phyloP scores from a whole-genome alignment of 2,113 vertebrate genomes.

The Mastomys coucha region DNA sequence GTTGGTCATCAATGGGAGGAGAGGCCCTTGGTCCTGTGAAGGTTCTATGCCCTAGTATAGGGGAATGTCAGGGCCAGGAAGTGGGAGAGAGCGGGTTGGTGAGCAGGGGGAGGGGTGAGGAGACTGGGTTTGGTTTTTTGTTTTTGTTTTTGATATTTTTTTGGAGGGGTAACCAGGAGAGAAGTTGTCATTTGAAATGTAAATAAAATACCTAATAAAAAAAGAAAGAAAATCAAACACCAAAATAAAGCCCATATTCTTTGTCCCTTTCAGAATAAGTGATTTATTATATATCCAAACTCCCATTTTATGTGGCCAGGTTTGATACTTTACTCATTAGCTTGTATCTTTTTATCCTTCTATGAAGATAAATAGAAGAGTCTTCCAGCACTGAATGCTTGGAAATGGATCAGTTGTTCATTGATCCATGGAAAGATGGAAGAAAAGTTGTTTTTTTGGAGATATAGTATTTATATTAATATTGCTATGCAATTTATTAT shows the following conservation, averaged over 20 bases:
- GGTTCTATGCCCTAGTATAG: too few species aligned
- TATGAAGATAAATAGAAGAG: background rate
- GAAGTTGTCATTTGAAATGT: too few species aligned
- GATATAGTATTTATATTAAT: background rate
- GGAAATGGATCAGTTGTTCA: background rate
- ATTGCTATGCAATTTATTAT: background rate
- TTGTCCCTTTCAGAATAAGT: slow-evolving; percentile 16
- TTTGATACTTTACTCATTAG: background rate
- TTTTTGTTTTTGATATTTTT: too few species aligned
- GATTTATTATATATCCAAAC: background rate
- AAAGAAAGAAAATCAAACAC: background rate
- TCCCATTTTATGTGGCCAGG: background rate
- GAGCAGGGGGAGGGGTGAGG: too few species aligned
- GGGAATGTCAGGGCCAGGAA: too few species aligned
- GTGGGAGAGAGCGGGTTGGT: too few species aligned
- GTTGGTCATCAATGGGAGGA: too few species aligned
- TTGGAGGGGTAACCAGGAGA: too few species aligned
- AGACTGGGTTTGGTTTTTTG: too few species aligned
- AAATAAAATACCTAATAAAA: background rate
- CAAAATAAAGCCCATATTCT: background rate
- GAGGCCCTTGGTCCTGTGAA: too few species aligned
- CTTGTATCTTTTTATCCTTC: background rate
- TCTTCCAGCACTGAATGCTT: background rate
- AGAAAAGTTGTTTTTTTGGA: background rate
- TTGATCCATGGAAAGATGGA: background rate